These are phyloP conservation scores for Diarsia mendica DNA, from an alignment of 2,888 invertebrate species.

Conservation along the genomic window DNA sequence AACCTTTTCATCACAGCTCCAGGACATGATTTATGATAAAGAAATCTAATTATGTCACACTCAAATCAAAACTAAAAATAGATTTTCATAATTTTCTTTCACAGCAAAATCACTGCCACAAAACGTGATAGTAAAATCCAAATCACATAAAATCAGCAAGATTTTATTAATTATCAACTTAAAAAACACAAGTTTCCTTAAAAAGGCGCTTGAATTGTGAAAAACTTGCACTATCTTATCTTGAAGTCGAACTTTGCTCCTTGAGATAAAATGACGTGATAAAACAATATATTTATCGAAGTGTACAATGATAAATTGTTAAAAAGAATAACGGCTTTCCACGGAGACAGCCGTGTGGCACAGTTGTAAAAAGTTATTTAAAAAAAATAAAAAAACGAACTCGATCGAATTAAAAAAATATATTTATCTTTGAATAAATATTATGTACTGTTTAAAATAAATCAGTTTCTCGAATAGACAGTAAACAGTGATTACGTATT, in stretches of 20 bases:
- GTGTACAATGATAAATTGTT: conserved; percentile 48
- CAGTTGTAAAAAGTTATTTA: conserved; percentile 13
- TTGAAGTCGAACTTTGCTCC: conserved; percentile 63
- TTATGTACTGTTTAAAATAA: conserved; percentile 8
- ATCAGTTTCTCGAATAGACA: conserved; percentile 14
- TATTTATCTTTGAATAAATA: no score
- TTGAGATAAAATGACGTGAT: conserved; percentile 58
- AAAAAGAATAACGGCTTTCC: conserved; percentile 62
- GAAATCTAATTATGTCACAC: neutral
- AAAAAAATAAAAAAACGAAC: conserved; percentile 22
- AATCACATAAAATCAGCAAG: neutral
- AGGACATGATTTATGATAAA: conserved; percentile 14
- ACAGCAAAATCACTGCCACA: neutral
- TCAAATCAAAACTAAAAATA: conserved; percentile 1
- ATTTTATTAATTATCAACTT: conserved; percentile 14
- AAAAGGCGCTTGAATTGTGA: conserved; percentile 41
- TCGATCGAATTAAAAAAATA: conserved; percentile 17
- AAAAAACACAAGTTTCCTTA: conserved; percentile 35
- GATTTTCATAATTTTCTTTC: neutral
- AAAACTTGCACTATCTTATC: conserved; percentile 63
- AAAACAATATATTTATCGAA: conserved; percentile 59
- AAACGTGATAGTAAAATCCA: neutral
- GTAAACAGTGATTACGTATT: conserved; percentile 26
- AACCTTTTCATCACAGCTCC: neutral
- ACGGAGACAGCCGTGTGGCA: conserved; percentile 35